Percentiles rank a stretch among this genome's conserved stretches.
Evolutionary conservation across 2,797 vertebrate species (phyloP).

Genomic region (Lemur catta): DNA sequence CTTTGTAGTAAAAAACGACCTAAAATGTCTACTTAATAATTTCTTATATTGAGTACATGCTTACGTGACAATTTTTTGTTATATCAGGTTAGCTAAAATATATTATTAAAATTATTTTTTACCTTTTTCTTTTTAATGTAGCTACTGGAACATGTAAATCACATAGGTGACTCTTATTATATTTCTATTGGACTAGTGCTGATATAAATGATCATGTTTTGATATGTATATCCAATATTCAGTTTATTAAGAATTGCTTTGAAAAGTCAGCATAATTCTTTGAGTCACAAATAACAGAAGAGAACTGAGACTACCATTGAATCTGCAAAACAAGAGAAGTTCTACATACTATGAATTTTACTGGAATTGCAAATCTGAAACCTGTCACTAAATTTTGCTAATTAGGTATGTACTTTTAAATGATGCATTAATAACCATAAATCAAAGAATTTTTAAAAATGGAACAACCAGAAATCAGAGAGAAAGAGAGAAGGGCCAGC

Average conservation of each 20-base stretch:
- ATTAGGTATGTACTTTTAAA: slow-evolving; percentile 10
- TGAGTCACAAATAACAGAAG: neutral
- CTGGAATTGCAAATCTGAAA: neutral
- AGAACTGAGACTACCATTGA: neutral
- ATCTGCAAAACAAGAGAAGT: neutral
- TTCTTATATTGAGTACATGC: neutral
- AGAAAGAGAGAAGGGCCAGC: neutral
- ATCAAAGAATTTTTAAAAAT: slow-evolving; percentile 14
- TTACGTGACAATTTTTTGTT: neutral
- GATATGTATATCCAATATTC: neutral
- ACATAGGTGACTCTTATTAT: neutral
- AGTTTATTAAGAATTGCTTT: neutral
- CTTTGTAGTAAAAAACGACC: neutral
- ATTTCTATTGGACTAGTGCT: neutral
- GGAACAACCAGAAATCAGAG: neutral
- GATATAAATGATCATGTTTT: neutral
- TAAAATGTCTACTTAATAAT: neutral
- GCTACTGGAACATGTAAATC: neutral
- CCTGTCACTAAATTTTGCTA: neutral
- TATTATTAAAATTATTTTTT: neutral
- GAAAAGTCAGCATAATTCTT: neutral
- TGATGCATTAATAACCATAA: slow-evolving; percentile 6
- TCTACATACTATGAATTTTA: neutral
- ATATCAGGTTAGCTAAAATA: neutral
- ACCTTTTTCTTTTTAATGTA: neutral